Evolutionary conservation across 2,797 vertebrate species (phyloP), one percentile per base, ranked within the genome.

Genomic region (Prunella strophiata): DNA sequence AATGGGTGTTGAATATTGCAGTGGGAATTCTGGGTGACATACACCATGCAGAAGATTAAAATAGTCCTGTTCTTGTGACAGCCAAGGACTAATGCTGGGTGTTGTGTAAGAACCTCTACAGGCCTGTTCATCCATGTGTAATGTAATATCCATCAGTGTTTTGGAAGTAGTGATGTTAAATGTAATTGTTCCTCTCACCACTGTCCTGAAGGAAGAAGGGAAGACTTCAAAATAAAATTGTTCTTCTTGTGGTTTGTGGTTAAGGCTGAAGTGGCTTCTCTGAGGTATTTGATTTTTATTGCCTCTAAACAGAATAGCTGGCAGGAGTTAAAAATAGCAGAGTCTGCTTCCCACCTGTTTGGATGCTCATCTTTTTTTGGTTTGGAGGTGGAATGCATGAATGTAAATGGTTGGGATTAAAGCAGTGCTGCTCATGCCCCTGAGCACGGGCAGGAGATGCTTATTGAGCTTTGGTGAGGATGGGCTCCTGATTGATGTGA

Each of bases 321-420:
- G 32, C 80, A 83, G 91, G 42, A 92, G 73, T 83, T 94, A 96
- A 91, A 95, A 95, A 95, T 93, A 96, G 73, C 57, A 7, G 23
- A 71, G 65, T 50, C 85, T 94, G 91, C 89, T 92, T 96, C 95
- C 95, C 94, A 94, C 95, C 91, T 95, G 95, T 89, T 93, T 75
- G 85, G 88, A 80, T 86, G 52, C 82, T 88, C 0, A 0, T 81
- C 77, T 82, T 75, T 65, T 72, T 93, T 94, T 68, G 65, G 40
- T 77, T 85, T 0, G 1, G 92, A 85, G 65, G 65, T 67, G 76
- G 93, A 95, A 93, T 42, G 57, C 13, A 22, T 79, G 78, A 82
- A 42, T 71, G 34, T 48, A 77, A 80, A 63, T 93, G 3, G 5
- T 57, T 12, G 3, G 43, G 84, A 82, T 90, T 72, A 76, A 89